Percentiles rank a stretch among this genome's conserved stretches.
These are phyloP conservation scores for Heliconius eleuchia DNA, from an alignment of 1,140 invertebrate genomes.

Conservation along the genomic window DNA sequence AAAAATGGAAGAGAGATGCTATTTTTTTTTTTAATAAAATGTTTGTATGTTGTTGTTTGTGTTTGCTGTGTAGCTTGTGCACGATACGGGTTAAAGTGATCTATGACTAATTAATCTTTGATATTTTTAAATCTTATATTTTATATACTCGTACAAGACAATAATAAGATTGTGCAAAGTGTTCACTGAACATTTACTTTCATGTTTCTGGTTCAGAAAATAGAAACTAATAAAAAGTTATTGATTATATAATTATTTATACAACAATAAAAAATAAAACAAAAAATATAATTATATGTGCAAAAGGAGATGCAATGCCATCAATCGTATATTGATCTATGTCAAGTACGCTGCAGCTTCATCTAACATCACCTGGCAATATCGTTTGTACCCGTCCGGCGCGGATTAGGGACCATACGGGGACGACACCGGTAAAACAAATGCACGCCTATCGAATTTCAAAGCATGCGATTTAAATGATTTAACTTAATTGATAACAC, in stretches of 20 bases:
- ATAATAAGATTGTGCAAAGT: too few relatives aligned
- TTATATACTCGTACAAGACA: too few relatives aligned
- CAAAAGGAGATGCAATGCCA: slow-evolving; percentile 58
- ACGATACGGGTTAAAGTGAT: background rate
- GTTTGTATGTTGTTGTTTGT: background rate
- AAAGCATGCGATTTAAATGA: background rate
- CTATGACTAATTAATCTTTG: background rate
- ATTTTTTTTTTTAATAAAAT: background rate
- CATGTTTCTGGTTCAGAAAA: too few relatives aligned
- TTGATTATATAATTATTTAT: background rate
- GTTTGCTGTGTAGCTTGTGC: background rate
- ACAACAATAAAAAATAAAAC: background rate
- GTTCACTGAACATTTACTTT: too few relatives aligned
- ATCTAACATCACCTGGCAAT: slow-evolving; percentile 74
- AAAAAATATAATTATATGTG: background rate
- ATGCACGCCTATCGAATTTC: slow-evolving; percentile 37
- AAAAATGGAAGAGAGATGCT: background rate
- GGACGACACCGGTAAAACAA: slow-evolving; percentile 54
- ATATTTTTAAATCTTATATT: too few relatives aligned
- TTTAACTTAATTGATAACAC: background rate
- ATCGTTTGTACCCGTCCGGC: slow-evolving; percentile 68
- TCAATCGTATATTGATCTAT: slow-evolving; percentile 72
- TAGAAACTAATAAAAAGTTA: too few relatives aligned
- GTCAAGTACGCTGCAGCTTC: slow-evolving; percentile 62
- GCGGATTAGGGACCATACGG: slow-evolving; percentile 53